Conservation (phyloP, 2,113 vertebrate genomes). For the Vombatus ursinus region DNA sequence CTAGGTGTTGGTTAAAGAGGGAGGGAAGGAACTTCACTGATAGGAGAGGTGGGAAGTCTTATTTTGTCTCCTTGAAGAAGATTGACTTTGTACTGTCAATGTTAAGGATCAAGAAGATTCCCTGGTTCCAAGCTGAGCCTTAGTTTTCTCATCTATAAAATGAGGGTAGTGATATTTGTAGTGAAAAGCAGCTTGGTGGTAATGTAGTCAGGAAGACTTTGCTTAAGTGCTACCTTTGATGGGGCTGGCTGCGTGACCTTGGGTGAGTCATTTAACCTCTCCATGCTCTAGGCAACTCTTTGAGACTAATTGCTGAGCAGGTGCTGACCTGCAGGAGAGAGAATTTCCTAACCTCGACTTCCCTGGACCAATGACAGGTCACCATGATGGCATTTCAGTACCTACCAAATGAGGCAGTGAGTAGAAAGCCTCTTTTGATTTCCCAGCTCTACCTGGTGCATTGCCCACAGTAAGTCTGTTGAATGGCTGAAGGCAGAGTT, state of each 20-base stretch:
- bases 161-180: not conserved
- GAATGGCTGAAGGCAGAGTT: not conserved
- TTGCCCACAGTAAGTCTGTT: too few relatives aligned
- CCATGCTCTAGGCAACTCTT: not conserved
- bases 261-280: not conserved
- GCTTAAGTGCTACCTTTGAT: not conserved
- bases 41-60: not conserved
- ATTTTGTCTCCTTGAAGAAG: not conserved
- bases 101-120: not conserved
- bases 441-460: too few relatives aligned
- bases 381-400: not conserved
- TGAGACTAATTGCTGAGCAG: not conserved
- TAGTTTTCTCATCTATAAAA: not conserved
- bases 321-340: not conserved
- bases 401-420: not conserved
- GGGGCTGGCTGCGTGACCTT: not conserved
- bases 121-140: not conserved
- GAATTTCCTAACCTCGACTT: not conserved
- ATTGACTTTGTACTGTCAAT: not conserved
- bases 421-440: too few relatives aligned
- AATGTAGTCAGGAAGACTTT: not conserved
- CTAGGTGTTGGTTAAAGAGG: not conserved
- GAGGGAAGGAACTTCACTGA: not conserved
- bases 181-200: not conserved
- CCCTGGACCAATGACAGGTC: not conserved